phyloP scores from a whole-genome alignment of 92 coral and sea anemone species.

The Metridium senile region DNA sequence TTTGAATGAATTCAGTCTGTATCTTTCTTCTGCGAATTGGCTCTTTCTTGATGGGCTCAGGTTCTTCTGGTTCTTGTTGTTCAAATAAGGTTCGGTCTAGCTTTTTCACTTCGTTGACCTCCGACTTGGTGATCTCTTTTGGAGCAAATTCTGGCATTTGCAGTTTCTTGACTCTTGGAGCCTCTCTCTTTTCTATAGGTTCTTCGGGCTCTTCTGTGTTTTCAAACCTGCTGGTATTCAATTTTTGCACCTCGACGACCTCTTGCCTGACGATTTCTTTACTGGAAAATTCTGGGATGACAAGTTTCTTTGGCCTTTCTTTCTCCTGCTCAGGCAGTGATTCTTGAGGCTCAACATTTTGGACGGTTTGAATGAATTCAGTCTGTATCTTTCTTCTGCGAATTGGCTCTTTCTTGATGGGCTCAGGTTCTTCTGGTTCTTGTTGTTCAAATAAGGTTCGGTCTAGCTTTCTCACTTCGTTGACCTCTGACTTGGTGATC shows the following conservation, averaged over 20 bases:
- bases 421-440: slow-evolving; percentile 7
- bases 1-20: too few species aligned
- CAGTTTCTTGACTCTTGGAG: slow-evolving; percentile 1
- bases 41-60: too few species aligned
- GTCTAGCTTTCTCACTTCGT: not conserved
- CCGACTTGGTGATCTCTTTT: not conserved
- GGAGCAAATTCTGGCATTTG: not conserved
- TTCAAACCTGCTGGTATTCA: not conserved
- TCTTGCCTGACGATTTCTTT: not conserved
- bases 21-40: too few species aligned
- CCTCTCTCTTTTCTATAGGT: not conserved
- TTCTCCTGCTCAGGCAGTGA: not conserved
- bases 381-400: too few species aligned
- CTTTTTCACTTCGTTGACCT: not conserved
- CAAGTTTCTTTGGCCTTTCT: not conserved
- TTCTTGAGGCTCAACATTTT: too few species aligned
- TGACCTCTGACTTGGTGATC: slow-evolving; percentile 7
- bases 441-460: not conserved
- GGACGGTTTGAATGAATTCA: too few species aligned
- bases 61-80: not conserved
- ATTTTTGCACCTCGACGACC: not conserved
- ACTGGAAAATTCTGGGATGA: not conserved
- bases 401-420: too few species aligned
- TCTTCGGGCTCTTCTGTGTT: not conserved
- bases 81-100: not conserved